phyloP scores from a whole-genome alignment of 2,888 invertebrate genomes.

The Apamea epomidion region DNA sequence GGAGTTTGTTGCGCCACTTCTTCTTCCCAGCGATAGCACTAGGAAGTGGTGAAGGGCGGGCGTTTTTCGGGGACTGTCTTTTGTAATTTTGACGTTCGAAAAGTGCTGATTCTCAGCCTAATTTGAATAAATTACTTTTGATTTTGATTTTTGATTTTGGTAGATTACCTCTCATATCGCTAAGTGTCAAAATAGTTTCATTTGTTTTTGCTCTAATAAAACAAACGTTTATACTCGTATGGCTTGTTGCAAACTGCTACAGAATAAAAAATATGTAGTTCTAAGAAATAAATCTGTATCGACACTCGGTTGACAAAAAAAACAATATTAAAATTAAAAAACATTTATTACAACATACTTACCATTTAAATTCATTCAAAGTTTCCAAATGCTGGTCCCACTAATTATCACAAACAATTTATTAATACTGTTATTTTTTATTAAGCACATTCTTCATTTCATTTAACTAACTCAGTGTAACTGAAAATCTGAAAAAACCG shows the following conservation, averaged over 20 bases:
- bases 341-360: conserved; percentile 53
- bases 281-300: conserved; percentile 2
- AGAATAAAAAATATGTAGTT: background rate
- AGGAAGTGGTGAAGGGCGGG: no score
- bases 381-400: conserved; percentile 36
- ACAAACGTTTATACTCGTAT: conserved; percentile 1
- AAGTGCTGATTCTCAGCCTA: no score
- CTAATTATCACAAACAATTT: conserved; percentile 46
- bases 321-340: background rate
- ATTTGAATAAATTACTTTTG: no score
- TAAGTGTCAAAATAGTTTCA: conserved; percentile 1
- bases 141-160: no score
- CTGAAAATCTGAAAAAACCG: conserved; percentile 9
- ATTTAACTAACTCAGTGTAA: conserved; percentile 3
- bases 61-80: no score
- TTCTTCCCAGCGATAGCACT: no score
- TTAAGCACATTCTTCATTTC: conserved; percentile 8
- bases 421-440: conserved; percentile 14
- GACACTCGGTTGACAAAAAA: background rate
- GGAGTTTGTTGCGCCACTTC: no score
- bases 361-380: conserved; percentile 52
- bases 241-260: conserved; percentile 2
- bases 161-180: background rate
- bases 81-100: no score
- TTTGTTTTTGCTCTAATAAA: conserved; percentile 23